phyloP scores from a whole-genome alignment of 2,113 vertebrate genomes.

The Plecotus auritus region DNA sequence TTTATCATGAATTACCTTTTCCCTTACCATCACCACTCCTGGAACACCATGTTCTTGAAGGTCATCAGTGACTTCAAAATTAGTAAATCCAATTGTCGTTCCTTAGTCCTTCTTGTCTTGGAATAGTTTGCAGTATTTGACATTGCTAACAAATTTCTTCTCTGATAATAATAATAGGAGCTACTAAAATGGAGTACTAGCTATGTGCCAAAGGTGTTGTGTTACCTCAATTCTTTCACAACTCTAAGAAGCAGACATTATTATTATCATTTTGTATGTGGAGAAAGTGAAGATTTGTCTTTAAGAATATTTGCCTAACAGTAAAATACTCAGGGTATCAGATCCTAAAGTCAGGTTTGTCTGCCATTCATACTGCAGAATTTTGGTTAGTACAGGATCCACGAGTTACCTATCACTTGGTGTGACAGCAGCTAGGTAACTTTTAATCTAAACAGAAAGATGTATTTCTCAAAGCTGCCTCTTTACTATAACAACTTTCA shows the following conservation, averaged over 20 bases:
- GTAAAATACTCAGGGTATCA: neutral
- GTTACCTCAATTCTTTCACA: neutral
- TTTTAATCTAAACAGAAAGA: neutral
- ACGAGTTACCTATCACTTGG: neutral
- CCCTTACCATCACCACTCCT: neutral
- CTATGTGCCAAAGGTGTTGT: neutral
- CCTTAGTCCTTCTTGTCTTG: neutral
- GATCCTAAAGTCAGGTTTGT: neutral
- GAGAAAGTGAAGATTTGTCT: neutral
- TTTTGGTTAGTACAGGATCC: neutral
- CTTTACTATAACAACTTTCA: neutral
- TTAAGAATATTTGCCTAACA: neutral
- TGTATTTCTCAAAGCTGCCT: neutral
- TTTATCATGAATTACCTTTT: neutral
- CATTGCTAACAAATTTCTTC: neutral
- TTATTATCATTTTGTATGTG: neutral
- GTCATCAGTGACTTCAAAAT: conserved; percentile 24
- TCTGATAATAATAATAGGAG: neutral
- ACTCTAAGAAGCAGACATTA: neutral
- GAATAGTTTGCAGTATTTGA: neutral
- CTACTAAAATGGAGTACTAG: neutral
- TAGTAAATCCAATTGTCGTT: neutral
- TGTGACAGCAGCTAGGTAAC: neutral
- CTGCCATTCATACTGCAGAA: neutral
- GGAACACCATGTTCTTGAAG: neutral